Evolutionary conservation across 35 echinoderm and acorn worm species (phyloP).

Genomic region (Amphiura filiformis): DNA sequence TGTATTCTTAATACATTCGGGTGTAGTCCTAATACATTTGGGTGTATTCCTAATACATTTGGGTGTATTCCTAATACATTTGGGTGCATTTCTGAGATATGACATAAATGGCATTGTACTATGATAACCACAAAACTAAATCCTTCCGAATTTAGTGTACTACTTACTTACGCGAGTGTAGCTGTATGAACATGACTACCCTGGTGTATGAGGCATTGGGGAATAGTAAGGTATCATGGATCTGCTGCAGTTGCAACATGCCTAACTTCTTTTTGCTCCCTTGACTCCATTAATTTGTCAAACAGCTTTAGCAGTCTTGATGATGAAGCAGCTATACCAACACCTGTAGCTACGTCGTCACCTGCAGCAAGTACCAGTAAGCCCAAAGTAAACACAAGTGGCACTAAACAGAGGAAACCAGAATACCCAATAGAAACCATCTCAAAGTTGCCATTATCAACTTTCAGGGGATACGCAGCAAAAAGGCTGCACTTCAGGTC

Average conservation of each 20-base stretch:
- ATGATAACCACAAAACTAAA: no score
- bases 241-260: conserved; percentile 44
- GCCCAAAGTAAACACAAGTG: neutral
- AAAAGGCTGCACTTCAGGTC: neutral
- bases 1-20: no score
- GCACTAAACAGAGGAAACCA: neutral
- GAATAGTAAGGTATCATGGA: no score
- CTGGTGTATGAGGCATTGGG: conserved; percentile 40
- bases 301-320: conserved; percentile 30
- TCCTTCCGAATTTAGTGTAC: no score
- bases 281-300: conserved; percentile 18
- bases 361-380: neutral
- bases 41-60: no score
- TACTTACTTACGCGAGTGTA: no score
- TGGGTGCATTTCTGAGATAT: no score
- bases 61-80: no score
- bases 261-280: conserved; percentile 35
- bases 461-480: no score
- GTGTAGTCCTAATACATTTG: no score
- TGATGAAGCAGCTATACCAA: conserved; percentile 1
- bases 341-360: neutral
- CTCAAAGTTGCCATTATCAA: conserved; percentile 15
- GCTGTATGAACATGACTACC: conserved; percentile 45
- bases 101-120: no score
- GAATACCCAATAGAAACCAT: neutral